A percentile compares a stretch with the other conserved stretches of the same genome.
phyloP scores from a whole-genome alignment of 2,888 invertebrate species.

The Dastarcus helophoroides region DNA sequence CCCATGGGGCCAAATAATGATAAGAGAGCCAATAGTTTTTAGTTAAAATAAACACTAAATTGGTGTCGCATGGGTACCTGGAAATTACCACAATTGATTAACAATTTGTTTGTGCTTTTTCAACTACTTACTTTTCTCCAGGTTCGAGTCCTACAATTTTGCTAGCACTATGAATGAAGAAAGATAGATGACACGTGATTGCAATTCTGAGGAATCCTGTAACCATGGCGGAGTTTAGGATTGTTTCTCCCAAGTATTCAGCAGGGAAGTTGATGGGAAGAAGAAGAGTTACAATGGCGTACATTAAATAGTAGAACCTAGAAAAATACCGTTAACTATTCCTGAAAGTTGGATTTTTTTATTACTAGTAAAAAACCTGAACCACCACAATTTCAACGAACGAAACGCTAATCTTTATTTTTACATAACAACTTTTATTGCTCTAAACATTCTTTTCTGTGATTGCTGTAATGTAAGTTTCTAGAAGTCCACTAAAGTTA shows the following conservation, averaged over 20 bases:
- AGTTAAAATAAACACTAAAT: constrained; percentile 60
- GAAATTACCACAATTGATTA: constrained; percentile 10
- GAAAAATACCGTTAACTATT: constrained; percentile 17
- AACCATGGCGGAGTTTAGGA: constrained; percentile 50
- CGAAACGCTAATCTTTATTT: too few species aligned
- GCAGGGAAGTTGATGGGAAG: constrained; percentile 65
- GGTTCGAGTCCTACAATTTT: constrained; percentile 61
- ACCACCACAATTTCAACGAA: too few species aligned
- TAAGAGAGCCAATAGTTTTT: constrained; percentile 73
- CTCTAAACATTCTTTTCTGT: too few species aligned
- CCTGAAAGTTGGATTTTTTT: background rate
- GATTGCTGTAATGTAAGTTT: too few species aligned
- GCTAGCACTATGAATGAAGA: constrained; percentile 62
- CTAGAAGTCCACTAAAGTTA: too few species aligned
- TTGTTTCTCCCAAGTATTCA: constrained; percentile 66
- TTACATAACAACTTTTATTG: too few species aligned
- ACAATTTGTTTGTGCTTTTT: background rate
- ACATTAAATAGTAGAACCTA: constrained; percentile 61
- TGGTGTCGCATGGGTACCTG: constrained; percentile 60
- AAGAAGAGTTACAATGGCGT: constrained; percentile 50
- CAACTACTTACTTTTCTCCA: constrained; percentile 52
- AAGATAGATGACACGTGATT: constrained; percentile 52
- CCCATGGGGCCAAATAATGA: constrained; percentile 67
- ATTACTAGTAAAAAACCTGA: too few species aligned
- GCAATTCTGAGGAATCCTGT: constrained; percentile 58